These are phyloP conservation scores for Calypte anna DNA, from an alignment of 2,113 vertebrate species.

Conservation along the genomic window DNA sequence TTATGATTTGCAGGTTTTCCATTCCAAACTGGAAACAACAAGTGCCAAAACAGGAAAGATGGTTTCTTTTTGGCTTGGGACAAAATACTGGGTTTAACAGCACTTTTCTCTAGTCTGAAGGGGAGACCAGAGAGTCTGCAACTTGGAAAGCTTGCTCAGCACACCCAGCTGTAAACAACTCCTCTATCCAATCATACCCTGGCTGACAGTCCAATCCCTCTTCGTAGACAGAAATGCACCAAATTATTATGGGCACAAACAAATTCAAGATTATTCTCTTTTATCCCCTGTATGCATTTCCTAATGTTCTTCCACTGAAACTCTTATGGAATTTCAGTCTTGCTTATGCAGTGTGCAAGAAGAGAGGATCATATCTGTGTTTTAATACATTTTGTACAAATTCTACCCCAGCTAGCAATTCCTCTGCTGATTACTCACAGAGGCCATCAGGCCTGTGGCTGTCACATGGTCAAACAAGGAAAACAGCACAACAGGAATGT, in stretches of 20 bases:
- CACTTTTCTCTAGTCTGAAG: not conserved
- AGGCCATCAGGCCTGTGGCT: slow-evolving; percentile 72
- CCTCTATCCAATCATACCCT: not conserved
- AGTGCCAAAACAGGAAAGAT: not conserved
- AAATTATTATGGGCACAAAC: not conserved
- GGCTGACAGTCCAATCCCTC: not conserved
- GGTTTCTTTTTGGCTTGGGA: not conserved
- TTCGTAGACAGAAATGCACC: not conserved
- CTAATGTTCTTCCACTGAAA: not conserved
- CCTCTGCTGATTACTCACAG: slow-evolving; percentile 65
- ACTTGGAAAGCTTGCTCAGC: not conserved
- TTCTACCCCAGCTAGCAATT: slow-evolving; percentile 39
- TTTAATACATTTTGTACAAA: slow-evolving; percentile 19
- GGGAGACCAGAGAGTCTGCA: not conserved
- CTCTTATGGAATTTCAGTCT: not conserved
- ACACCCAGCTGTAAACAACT: not conserved
- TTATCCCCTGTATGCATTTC: not conserved
- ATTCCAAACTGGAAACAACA: not conserved
- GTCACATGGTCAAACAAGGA: slow-evolving; percentile 70
- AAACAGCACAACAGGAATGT: slow-evolving; percentile 79
- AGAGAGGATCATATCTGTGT: slow-evolving; percentile 13
- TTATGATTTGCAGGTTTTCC: not conserved
- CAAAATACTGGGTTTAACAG: not conserved
- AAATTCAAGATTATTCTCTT: not conserved
- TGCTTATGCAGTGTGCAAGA: not conserved